Conservation (phyloP, 2,113 vertebrate genomes). For the Semnopithecus entellus region DNA sequence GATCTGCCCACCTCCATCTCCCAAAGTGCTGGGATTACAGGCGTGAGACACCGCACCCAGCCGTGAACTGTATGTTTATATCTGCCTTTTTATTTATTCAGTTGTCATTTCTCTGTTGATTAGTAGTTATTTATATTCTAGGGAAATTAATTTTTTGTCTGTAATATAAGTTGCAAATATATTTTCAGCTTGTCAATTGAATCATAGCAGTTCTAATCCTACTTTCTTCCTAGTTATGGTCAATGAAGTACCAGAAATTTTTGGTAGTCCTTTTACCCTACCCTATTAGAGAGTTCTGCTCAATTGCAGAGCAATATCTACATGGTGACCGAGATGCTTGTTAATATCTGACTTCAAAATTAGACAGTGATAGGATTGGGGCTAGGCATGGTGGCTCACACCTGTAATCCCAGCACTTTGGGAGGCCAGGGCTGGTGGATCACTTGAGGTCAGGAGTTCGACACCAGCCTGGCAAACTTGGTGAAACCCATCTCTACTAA, state of each 20-base stretch:
- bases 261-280: background rate
- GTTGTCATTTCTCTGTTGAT: background rate
- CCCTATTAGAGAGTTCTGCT: background rate
- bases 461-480: too few species aligned
- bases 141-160: background rate
- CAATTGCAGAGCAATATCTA: background rate
- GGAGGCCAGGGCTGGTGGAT: too few species aligned
- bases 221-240: conserved; percentile 23
- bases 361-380: background rate
- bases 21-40: too few species aligned
- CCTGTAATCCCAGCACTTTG: too few species aligned
- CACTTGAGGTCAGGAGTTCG: too few species aligned
- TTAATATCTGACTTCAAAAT: conserved; percentile 31
- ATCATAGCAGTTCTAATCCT: background rate
- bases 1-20: too few species aligned
- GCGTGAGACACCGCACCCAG: too few species aligned
- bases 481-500: too few species aligned
- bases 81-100: background rate
- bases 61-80: background rate
- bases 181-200: background rate
- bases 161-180: conserved; percentile 9
- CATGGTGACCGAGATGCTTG: background rate
- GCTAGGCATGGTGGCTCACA: too few species aligned
- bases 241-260: conserved; percentile 1
- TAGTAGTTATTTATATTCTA: background rate